Evolutionary conservation across 2,797 vertebrate species (phyloP).

Genomic region (Sebastes trivittatus): DNA sequence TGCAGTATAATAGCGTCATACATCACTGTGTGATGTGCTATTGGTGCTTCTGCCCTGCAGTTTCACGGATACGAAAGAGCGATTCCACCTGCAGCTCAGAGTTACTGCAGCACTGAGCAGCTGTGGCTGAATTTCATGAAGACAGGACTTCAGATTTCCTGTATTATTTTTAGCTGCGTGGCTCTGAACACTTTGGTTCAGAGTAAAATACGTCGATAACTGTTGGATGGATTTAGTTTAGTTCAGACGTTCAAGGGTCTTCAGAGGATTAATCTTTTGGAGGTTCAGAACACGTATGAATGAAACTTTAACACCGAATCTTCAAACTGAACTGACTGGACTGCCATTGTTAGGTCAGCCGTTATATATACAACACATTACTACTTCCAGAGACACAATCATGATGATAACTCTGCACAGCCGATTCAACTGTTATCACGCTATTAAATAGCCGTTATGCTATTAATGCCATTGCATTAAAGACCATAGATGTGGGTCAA

Average conservation of each 20-base stretch:
- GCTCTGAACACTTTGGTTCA: neutral
- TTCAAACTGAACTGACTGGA: neutral
- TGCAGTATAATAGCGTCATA: slow-evolving; percentile 63
- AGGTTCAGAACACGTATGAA: neutral
- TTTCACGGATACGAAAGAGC: slow-evolving; percentile 49
- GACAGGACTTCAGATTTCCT: slow-evolving; percentile 16
- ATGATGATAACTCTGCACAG: neutral
- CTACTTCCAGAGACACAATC: neutral
- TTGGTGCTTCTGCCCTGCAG: slow-evolving; percentile 59
- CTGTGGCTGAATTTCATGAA: slow-evolving; percentile 29
- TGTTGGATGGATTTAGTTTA: neutral
- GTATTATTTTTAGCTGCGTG: slow-evolving; percentile 10
- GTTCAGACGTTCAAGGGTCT: neutral
- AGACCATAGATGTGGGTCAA: too few species aligned
- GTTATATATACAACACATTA: neutral
- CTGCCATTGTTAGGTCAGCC: neutral
- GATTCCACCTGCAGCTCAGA: slow-evolving; percentile 63
- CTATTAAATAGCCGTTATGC: too few species aligned
- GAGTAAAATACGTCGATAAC: neutral
- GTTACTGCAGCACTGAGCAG: slow-evolving; percentile 27
- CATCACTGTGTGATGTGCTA: slow-evolving; percentile 60
- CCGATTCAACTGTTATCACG: too few species aligned
- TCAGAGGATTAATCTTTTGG: neutral
- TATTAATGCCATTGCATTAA: too few species aligned
- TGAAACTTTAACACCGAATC: neutral